Evolutionary conservation across 2,888 invertebrate species (phyloP).

Genomic region (Lasioglossum morio): DNA sequence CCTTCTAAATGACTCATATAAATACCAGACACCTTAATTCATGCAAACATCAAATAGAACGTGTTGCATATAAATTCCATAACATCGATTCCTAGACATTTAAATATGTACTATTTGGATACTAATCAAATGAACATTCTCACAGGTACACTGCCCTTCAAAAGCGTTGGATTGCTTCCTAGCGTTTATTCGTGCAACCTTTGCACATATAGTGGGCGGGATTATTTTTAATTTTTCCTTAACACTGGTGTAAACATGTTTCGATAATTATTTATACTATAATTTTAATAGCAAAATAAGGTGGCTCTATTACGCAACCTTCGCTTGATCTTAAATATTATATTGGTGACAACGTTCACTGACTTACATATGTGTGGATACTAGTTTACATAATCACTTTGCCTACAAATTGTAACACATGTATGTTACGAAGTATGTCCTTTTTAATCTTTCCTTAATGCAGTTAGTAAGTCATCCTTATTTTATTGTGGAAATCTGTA

Average conservation of each 20-base stretch:
- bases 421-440: neutral
- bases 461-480: neutral
- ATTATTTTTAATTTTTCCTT: no score
- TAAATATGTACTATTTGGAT: constrained; percentile 14
- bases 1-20: constrained; percentile 5
- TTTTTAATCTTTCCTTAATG: neutral
- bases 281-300: neutral
- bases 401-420: neutral
- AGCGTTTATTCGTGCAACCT: neutral
- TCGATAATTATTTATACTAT: no score
- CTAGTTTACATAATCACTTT: neutral
- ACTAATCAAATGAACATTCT: constrained; percentile 25
- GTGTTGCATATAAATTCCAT: neutral
- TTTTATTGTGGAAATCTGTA: neutral
- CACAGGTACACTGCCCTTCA: neutral
- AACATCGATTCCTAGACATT: constrained; percentile 16
- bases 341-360: neutral
- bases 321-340: neutral
- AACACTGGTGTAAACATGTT: no score
- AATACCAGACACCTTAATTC: constrained; percentile 9
- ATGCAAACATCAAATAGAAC: neutral
- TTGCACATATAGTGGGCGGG: no score
- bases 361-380: neutral
- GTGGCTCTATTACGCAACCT: neutral
- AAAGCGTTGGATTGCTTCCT: neutral